These are phyloP conservation scores for Drosophila testacea DNA, from an alignment of 2,888 invertebrate genomes.

Conservation along the genomic window DNA sequence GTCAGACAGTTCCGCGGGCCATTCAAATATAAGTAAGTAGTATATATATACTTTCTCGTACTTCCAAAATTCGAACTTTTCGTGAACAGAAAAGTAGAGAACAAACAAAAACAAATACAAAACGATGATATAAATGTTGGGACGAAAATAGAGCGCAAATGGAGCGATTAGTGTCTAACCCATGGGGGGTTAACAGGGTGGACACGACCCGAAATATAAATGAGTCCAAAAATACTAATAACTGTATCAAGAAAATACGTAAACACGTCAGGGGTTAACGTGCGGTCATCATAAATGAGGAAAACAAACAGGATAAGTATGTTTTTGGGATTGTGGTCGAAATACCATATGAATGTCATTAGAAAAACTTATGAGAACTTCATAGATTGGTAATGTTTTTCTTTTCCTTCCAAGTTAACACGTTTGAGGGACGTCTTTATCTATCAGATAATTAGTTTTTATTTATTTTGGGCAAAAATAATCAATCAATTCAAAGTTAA, in stretches of 20 bases:
- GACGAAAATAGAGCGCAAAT: constrained; percentile 58
- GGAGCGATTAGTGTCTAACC: constrained; percentile 57
- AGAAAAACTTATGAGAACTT: constrained; percentile 5
- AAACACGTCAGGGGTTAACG: constrained; percentile 50
- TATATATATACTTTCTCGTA: neutral
- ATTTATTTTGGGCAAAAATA: neutral
- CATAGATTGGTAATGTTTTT: neutral
- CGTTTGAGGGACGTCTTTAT: neutral
- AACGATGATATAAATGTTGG: constrained; percentile 30
- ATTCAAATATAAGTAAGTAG: constrained; percentile 1
- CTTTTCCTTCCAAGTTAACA: neutral
- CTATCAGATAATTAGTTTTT: neutral
- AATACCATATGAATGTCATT: constrained; percentile 18
- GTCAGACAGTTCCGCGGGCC: constrained; percentile 17
- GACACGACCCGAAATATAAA: constrained; percentile 36
- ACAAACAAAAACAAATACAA: constrained; percentile 4
- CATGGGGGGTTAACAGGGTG: constrained; percentile 27
- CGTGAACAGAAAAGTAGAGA: neutral
- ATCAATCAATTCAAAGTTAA: neutral
- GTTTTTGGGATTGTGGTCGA: neutral
- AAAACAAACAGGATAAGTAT: neutral
- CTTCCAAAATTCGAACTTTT: neutral
- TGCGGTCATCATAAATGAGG: constrained; percentile 6
- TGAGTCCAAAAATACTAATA: constrained; percentile 59
- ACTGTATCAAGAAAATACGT: constrained; percentile 61